Percentiles rank a stretch among this genome's conserved stretches.
Evolutionary conservation across 2,888 invertebrate species (phyloP).

Genomic region (Sinodicranocentrus sp.): DNA sequence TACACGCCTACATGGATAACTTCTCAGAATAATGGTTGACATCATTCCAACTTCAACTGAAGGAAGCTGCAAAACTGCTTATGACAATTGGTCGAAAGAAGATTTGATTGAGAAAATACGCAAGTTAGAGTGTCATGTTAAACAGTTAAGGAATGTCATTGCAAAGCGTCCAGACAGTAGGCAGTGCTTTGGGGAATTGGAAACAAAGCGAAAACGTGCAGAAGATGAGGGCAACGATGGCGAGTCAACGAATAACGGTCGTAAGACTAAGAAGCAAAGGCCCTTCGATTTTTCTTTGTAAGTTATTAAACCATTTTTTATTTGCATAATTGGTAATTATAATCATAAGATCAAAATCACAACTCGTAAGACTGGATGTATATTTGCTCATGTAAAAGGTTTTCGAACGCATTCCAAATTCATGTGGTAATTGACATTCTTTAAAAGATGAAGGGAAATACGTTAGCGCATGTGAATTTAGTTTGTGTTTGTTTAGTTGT

Average conservation of each 20-base stretch:
- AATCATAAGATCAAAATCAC: no score
- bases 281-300: slow-evolving; percentile 84
- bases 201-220: slow-evolving; percentile 58
- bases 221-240: slow-evolving; percentile 2
- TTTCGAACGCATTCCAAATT: no score
- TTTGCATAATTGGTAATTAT: no score
- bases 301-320: slow-evolving; percentile 38
- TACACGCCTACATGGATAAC: no score
- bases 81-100: slow-evolving; percentile 78
- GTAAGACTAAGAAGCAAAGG: slow-evolving; percentile 76
- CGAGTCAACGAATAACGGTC: background rate
- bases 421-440: no score
- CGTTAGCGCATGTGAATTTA: no score
- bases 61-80: slow-evolving; percentile 19
- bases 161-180: slow-evolving; percentile 76
- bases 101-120: slow-evolving; percentile 86
- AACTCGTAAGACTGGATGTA: no score
- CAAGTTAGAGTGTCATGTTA: slow-evolving; percentile 87
- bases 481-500: no score
- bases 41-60: slow-evolving; percentile 5
- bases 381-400: no score
- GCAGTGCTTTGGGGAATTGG: slow-evolving; percentile 62
- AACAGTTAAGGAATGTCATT: slow-evolving; percentile 83
- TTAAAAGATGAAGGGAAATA: no score
- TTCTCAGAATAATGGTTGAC: slow-evolving; percentile 40